Evolutionary conservation across 92 coral and sea anemone genomes (phyloP).

Genomic region (Plumapathes pennacea): DNA sequence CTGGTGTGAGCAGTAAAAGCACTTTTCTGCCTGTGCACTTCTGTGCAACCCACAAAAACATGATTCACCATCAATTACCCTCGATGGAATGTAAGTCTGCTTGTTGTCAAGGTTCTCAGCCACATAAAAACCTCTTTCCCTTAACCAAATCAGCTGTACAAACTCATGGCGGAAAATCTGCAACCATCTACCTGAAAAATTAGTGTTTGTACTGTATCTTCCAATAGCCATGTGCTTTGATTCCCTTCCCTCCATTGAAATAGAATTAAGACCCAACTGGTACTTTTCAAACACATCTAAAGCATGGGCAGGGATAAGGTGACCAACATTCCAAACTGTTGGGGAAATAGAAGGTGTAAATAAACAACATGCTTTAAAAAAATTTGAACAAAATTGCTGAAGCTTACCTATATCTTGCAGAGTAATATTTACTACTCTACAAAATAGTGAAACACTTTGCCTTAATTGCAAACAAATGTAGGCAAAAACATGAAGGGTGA

Average conservation of each 20-base stretch:
- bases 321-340: constrained; percentile 61
- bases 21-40: constrained; percentile 36
- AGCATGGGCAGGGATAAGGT: constrained; percentile 64
- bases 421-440: constrained; percentile 55
- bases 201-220: constrained; percentile 56
- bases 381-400: constrained; percentile 54
- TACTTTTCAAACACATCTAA: constrained; percentile 54
- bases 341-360: constrained; percentile 55
- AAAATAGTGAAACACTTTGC: constrained; percentile 62
- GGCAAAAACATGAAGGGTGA: constrained; percentile 59
- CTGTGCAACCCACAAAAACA: constrained; percentile 67
- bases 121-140: constrained; percentile 40
- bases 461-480: constrained; percentile 66
- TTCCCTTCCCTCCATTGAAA: constrained; percentile 72
- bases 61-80: constrained; percentile 59
- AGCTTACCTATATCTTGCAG: constrained; percentile 33
- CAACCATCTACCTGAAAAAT: constrained; percentile 51
- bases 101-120: constrained; percentile 45
- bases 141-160: constrained; percentile 60
- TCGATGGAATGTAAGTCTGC: constrained; percentile 70
- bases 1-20: constrained; percentile 60
- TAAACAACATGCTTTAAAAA: constrained; percentile 53
- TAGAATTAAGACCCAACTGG: constrained; percentile 53
- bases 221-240: constrained; percentile 54
- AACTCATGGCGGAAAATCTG: constrained; percentile 63